Evolutionary conservation across 1,140 invertebrate genomes (phyloP), one percentile per base, ranked within the genome.

Genomic region (Cydia fagiglandana): DNA sequence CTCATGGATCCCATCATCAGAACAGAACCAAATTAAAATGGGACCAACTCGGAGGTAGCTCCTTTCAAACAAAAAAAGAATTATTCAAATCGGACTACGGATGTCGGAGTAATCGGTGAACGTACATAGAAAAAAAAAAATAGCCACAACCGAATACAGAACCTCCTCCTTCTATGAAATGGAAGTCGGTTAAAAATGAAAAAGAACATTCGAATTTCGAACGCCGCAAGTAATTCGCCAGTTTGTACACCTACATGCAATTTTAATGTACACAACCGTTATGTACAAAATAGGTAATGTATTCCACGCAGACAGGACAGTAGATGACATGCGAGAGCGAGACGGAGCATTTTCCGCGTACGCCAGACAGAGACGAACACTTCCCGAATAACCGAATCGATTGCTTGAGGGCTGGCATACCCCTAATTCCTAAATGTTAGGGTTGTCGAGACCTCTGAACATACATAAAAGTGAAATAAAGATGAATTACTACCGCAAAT

Each of bases 361-460:
- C 47, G 85, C 64, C 74, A 80, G 82, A 84, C 78, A 83, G 81
- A 80, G 82, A 76, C 64, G 56, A 66, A 79, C 78, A 83, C 81
- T 85, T 84, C 79, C 89, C 86, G 84, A 89, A 88, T 91, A 82
- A 79, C 75, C 73, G 77, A 88, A 90, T 90, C 88, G 87, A 90
- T 91, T 87, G 86, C 76, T 81, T 64, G 81, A 78, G 79, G 81
- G 80, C 81, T 83, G 81, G 81, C 86, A 76, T 86, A 84, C 87
- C 89, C 89, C 84, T 83, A 84, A 88, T 88, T 79, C 79, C 82
- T 81, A 83, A 83, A 77, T 79, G 76, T 74, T 79, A 85, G 84
- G 85, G 85, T 80, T 85, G 85, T 79, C 83, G 66, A 38, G 28
- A 34, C 64, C 64, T 34, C 64, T 66, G 28, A 6, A 70, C 66